Evolutionary conservation across 2,797 vertebrate species (phyloP).

Genomic region (Falco naumanni): DNA sequence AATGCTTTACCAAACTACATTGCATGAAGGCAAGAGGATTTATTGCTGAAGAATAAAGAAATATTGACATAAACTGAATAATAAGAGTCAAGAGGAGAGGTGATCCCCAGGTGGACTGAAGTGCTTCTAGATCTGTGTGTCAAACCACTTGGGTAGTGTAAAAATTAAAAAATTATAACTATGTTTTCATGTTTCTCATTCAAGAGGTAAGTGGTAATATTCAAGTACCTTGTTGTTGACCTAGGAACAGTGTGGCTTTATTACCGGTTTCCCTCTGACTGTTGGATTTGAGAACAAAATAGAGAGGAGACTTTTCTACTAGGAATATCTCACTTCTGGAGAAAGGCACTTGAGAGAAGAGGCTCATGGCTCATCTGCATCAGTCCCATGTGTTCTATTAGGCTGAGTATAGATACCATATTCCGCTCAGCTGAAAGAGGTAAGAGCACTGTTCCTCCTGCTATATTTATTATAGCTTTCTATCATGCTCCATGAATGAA

Average conservation of each 20-base stretch:
- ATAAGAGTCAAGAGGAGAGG: not conserved
- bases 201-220: not conserved
- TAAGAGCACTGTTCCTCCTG: not conserved
- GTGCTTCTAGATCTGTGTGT: not conserved
- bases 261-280: not conserved
- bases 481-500: not conserved
- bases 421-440: not conserved
- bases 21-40: not conserved
- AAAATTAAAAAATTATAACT: not conserved
- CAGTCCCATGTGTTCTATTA: not conserved
- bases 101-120: not conserved
- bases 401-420: not conserved
- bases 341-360: not conserved
- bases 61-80: not conserved
- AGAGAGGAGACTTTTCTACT: not conserved
- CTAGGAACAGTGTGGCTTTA: not conserved
- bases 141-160: not conserved
- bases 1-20: not conserved
- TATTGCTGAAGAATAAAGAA: not conserved
- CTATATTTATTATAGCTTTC: not conserved
- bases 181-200: not conserved
- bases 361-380: not conserved
- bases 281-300: not conserved
- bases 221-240: not conserved
- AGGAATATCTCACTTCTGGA: not conserved